Evolutionary conservation across 1,140 invertebrate genomes (phyloP), one percentile per base, ranked within the genome.

Genomic region (Vanessa tameamea): DNA sequence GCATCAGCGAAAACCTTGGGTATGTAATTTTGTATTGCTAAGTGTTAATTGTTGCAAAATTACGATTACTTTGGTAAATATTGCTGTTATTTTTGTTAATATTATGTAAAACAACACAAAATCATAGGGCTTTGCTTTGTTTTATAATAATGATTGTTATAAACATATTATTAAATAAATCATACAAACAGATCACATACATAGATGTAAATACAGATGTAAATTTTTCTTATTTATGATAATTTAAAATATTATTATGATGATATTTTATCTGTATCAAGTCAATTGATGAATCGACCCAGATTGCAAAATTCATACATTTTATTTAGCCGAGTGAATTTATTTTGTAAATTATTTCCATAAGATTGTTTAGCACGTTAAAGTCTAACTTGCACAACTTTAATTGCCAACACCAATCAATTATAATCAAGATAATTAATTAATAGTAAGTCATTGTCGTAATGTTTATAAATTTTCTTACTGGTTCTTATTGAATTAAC

Each of bases 1-100:
- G 57, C 57, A 61, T n/a, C 57, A 61, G 57, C 26, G 57, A 69
- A 59, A 57, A 47, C 16, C 9, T 14, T 69, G 53, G 66, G 66
- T 69, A 59, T 55, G 65, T 67, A 47, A 43, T 9, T 43, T 67
- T 55, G 23, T 68, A 20, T 43, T 43, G 23, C 53, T 57, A 57
- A 57, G 53, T 57, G n/a, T 8, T 57, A 12, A 57, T 23, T 23
- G 16, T 57, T 23, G 20, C 16, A 57, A 53, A 57, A 23, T 57
- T 57, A 57, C 16, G 16, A 23, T 23, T 11, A 57, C 13, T 57
- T 57, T 23, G 4, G 12, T 23, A 23, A 23, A 26, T 23, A 23
- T 57, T 57, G 8, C 3, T 43, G 37, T 9, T 43, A 43, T 43
- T 43, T 57, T 53, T 23, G 23, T 20, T 55, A 57, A 57, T 23